Percentiles rank a stretch among this genome's conserved stretches.
These are phyloP conservation scores for Tapera naevia DNA, from an alignment of 2,797 vertebrate species.

Conservation along the genomic window DNA sequence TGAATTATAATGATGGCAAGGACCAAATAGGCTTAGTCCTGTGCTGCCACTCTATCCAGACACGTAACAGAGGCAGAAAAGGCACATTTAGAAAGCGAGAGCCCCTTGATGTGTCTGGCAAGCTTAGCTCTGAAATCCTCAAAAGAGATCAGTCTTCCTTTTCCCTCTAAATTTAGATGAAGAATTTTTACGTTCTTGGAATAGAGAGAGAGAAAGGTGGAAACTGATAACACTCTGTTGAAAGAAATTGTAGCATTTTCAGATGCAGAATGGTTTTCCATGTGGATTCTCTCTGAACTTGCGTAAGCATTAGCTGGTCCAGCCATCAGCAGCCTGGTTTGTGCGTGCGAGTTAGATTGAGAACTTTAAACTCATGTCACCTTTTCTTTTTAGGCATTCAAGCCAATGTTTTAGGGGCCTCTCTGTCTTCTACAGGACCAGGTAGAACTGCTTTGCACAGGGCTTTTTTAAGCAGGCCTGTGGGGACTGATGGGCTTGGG, in stretches of 20 bases:
- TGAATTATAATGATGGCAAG: constrained; percentile 41
- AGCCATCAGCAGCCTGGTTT: not conserved
- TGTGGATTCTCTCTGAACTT: not conserved
- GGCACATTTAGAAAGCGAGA: constrained; percentile 15
- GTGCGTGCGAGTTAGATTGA: constrained; percentile 30
- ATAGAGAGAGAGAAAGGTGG: constrained; percentile 38
- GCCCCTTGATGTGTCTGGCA: constrained; percentile 54
- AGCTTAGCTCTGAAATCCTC: constrained; percentile 55
- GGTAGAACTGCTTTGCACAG: constrained; percentile 66
- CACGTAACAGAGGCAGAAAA: not conserved
- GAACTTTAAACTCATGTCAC: constrained; percentile 61
- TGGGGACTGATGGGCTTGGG: constrained; percentile 58
- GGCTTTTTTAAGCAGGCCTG: constrained; percentile 59
- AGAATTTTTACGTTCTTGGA: constrained; percentile 25
- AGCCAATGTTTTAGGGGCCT: constrained; percentile 66
- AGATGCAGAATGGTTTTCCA: not conserved
- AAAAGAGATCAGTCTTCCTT: constrained; percentile 38
- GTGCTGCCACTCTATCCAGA: constrained; percentile 52
- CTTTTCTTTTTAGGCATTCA: constrained; percentile 67
- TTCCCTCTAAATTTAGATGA: constrained; percentile 58
- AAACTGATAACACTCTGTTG: not conserved
- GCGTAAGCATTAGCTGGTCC: not conserved
- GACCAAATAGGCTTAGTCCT: constrained; percentile 61
- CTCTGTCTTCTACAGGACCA: constrained; percentile 66
- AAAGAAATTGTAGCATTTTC: not conserved